phyloP scores from a whole-genome alignment of 1,140 invertebrate genomes.

The Listronotus bonariensis region DNA sequence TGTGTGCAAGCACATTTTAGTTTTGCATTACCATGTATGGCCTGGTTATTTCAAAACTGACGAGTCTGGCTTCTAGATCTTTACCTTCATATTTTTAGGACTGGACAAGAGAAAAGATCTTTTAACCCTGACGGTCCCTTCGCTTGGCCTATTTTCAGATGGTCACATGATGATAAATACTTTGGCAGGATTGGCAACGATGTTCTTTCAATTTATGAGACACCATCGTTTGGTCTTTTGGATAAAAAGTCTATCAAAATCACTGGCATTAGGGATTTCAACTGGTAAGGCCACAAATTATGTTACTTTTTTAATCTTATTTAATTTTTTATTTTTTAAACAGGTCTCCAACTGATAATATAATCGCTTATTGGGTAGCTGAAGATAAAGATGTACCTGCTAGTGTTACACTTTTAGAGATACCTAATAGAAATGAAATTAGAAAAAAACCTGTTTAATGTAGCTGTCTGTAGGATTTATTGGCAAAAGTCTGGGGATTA shows the following conservation, averaged over 20 bases:
- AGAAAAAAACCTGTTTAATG: conserved; percentile 97
- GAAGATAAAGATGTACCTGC: conserved; percentile 93
- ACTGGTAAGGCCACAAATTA: conserved; percentile 65
- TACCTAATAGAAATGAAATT: conserved; percentile 88
- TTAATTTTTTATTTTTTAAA: background rate
- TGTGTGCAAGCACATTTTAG: too few relatives aligned
- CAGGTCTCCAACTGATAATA: conserved; percentile 89
- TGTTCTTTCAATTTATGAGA: conserved; percentile 93
- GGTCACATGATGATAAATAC: conserved; percentile 97
- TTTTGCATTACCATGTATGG: too few relatives aligned
- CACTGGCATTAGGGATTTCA: conserved; percentile 89
- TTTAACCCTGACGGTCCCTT: conserved; percentile 83
- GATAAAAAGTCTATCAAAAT: conserved; percentile 96
- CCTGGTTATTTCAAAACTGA: too few relatives aligned
- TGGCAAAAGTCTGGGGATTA: conserved; percentile 99
- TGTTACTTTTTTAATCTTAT: background rate
- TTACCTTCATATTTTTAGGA: conserved; percentile 54
- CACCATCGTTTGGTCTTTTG: conserved; percentile 88
- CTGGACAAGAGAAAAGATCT: conserved; percentile 88
- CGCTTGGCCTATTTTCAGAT: conserved; percentile 94
- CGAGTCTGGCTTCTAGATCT: too few relatives aligned
- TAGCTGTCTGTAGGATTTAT: conserved; percentile 97
- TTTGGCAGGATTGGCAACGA: conserved; percentile 89
- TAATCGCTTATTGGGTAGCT: conserved; percentile 97
- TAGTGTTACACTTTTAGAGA: conserved; percentile 80